phyloP scores from a whole-genome alignment of 2,797 vertebrate species.

The Poecilia wingei region DNA sequence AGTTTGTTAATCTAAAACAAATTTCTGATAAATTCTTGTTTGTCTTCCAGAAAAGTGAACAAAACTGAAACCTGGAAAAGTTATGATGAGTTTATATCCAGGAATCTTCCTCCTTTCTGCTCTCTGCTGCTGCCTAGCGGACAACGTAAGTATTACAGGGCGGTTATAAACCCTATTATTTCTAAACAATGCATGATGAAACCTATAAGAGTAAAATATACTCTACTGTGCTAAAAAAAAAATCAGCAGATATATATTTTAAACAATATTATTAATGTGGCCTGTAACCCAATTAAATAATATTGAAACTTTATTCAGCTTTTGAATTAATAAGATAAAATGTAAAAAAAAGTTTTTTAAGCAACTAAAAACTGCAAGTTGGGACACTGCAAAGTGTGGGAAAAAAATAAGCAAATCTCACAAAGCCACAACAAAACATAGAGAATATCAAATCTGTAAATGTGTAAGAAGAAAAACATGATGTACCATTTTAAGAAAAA shows the following conservation, averaged over 20 bases:
- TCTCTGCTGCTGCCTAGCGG: slow-evolving; percentile 72
- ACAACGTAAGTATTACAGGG: slow-evolving; percentile 67
- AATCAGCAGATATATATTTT: background rate
- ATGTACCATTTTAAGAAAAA: background rate
- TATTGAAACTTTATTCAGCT: background rate
- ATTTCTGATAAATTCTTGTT: slow-evolving; percentile 4
- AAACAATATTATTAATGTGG: background rate
- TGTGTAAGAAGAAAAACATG: background rate
- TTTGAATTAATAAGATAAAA: background rate
- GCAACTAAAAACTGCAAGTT: background rate
- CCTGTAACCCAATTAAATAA: background rate
- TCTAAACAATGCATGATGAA: background rate
- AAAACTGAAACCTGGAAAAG: slow-evolving; percentile 10
- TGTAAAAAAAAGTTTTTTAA: background rate
- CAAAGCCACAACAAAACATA: background rate
- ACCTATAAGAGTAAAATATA: background rate
- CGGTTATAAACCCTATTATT: background rate
- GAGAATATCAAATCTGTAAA: background rate
- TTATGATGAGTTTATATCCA: slow-evolving; percentile 57
- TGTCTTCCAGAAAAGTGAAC: slow-evolving; percentile 43
- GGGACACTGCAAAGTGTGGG: background rate
- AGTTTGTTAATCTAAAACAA: background rate
- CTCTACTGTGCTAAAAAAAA: background rate
- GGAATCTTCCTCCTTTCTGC: slow-evolving; percentile 58
- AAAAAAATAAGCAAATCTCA: background rate